Base-by-base conservation (phyloP, 2,797 vertebrate genomes). In the Syndactyla subalaris region DNA sequence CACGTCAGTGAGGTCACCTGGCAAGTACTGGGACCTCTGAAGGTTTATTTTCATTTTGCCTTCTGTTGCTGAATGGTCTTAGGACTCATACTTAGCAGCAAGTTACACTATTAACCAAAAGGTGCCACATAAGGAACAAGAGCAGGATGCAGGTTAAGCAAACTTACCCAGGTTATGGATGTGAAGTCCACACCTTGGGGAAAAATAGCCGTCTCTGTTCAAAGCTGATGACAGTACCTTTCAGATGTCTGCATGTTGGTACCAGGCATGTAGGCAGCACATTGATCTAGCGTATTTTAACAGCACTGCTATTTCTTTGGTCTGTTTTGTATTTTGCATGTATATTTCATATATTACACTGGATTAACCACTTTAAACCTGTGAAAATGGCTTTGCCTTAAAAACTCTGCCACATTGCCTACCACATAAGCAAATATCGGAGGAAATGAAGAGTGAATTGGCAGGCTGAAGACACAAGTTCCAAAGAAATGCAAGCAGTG, bases 231-330 rank as follows among this genome's bases (percentile, higher is more conserved):
- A 27, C 6, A 30, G 39, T 7, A 54, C 20, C 77, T 88, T 58
- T 41, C 43, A 58, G 68, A 10, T 76, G 41, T 65, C 52, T 88
- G 63, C 32, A 15, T 22, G 39, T 22, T 23, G 12, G 29, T 30
- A 22, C 13, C 13, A 76, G 36, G 34, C 38, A 46, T 0, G 0
- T 0, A 61, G 52, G 41, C 36, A 89, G 38, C 10, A 34, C 29
- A 52, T 27, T 34, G 24, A 51, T 59, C 41, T 27, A 8, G n/a
- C 58, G 30, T 41, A 12, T 51, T 77, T 59, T 80, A 91, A 68
- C 23, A 61, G 9, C 18, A 45, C 11, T 36, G 30, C 27, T 75
- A 30, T 52, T 93, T 59, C 59, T 93, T 72, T 71, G 23, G 19
- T 41, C 21, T 9, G 7, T 59, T 93, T 79, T 63, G 26, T 23